phyloP scores from a whole-genome alignment of 1,140 invertebrate species.

The Amphibalanus amphitrite region DNA sequence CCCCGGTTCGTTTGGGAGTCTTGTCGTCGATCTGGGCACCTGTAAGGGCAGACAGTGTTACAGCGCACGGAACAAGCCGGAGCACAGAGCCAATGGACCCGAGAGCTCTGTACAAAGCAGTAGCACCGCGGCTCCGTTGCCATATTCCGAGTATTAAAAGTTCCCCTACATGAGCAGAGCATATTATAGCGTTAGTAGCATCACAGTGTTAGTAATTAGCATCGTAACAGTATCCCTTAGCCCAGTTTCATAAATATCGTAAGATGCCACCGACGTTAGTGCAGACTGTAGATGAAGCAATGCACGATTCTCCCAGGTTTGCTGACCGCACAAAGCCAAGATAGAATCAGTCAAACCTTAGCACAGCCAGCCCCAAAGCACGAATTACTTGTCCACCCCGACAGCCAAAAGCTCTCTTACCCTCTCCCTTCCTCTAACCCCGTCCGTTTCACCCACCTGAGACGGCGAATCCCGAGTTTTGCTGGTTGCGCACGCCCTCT shows the following conservation, averaged over 20 bases:
- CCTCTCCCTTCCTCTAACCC: too few species aligned
- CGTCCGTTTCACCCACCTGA: not conserved
- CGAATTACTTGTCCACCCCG: too few species aligned
- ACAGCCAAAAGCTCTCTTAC: too few species aligned
- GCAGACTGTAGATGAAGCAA: not conserved
- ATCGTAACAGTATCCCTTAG: not conserved
- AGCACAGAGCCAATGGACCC: too few species aligned
- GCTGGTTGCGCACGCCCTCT: constrained; percentile 14
- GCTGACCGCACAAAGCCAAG: not conserved
- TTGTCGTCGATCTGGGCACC: not conserved
- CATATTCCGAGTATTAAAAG: not conserved
- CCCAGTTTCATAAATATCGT: not conserved
- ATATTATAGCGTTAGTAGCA: too few species aligned
- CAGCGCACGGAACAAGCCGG: not conserved
- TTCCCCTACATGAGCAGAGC: not conserved
- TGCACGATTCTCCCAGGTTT: not conserved
- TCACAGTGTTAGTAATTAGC: not conserved
- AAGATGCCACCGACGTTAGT: too few species aligned
- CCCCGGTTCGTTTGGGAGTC: not conserved
- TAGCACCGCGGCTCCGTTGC: not conserved
- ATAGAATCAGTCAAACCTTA: not conserved
- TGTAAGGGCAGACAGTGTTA: not conserved
- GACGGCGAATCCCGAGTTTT: constrained; percentile 11
- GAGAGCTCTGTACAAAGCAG: not conserved
- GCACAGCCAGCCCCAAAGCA: too few species aligned